phyloP scores from a whole-genome alignment of 2,113 vertebrate genomes.

The Podarcis cretensis region DNA sequence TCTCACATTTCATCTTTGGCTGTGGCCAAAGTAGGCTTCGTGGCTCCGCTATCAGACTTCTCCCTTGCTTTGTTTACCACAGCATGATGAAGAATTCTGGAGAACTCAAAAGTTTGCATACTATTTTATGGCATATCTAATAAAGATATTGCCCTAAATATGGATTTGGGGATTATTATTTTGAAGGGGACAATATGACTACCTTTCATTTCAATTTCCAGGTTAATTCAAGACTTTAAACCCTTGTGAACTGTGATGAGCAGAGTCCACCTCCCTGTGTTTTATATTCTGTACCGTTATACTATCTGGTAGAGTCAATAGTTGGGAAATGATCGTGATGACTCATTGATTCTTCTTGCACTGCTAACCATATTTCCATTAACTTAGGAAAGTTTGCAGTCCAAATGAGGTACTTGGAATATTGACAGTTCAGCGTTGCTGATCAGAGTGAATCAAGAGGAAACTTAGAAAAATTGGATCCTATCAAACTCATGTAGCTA shows the following conservation, averaged over 20 bases:
- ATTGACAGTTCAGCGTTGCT: not conserved
- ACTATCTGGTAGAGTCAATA: not conserved
- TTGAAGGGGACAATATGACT: not conserved
- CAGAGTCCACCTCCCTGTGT: not conserved
- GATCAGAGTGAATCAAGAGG: slow-evolving; percentile 24
- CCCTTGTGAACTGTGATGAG: not conserved
- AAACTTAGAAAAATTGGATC: slow-evolving; percentile 39
- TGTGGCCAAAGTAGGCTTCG: too few species aligned
- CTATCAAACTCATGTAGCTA: slow-evolving; percentile 17
- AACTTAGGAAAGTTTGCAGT: not conserved
- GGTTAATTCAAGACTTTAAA: not conserved
- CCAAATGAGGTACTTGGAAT: not conserved
- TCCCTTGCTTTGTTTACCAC: too few species aligned
- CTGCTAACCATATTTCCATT: not conserved
- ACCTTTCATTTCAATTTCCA: not conserved
- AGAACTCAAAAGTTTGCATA: too few species aligned
- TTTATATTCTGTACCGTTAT: not conserved
- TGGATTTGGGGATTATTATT: too few species aligned
- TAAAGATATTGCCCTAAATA: too few species aligned
- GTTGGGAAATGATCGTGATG: not conserved
- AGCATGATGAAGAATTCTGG: too few species aligned
- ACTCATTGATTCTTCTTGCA: not conserved
- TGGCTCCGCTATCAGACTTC: too few species aligned
- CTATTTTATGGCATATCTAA: too few species aligned
- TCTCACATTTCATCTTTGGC: too few species aligned